These are phyloP conservation scores for Hypercompe scribonia DNA, from an alignment of 2,888 invertebrate species.

Conservation along the genomic window DNA sequence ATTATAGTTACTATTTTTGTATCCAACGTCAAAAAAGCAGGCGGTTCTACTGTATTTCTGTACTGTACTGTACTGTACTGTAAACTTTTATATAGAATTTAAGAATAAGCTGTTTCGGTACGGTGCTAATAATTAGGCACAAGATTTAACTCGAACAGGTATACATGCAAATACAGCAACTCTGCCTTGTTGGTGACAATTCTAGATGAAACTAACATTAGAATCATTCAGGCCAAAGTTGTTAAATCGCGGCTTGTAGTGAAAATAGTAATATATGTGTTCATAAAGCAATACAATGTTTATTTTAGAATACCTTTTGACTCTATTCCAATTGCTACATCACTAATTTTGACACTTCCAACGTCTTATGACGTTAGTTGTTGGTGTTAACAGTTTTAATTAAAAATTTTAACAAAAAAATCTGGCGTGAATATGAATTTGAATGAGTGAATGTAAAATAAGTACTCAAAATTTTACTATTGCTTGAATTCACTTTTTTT, in stretches of 20 bases:
- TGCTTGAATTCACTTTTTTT: not conserved
- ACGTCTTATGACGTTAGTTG: not conserved
- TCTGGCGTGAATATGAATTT: not conserved
- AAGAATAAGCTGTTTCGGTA: too few species aligned
- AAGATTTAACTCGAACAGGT: too few species aligned
- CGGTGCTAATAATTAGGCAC: too few species aligned
- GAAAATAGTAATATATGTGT: not conserved
- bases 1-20: too few species aligned
- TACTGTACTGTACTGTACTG: too few species aligned
- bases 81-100: too few species aligned
- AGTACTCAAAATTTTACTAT: not conserved
- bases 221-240: not conserved
- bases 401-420: not conserved
- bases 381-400: not conserved
- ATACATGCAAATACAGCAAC: too few species aligned
- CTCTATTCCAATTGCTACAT: slow-evolving; percentile 9
- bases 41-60: too few species aligned
- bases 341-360: slow-evolving; percentile 8
- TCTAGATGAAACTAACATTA: too few species aligned
- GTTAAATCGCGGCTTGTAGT: not conserved
- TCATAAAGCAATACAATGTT: slow-evolving; percentile 8
- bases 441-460: not conserved
- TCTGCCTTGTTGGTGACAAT: too few species aligned
- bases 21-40: too few species aligned
- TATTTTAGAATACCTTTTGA: slow-evolving; percentile 14